Evolutionary conservation across 2,797 vertebrate genomes (phyloP), one percentile per base, ranked within the genome.

Genomic region (Mycteria americana): DNA sequence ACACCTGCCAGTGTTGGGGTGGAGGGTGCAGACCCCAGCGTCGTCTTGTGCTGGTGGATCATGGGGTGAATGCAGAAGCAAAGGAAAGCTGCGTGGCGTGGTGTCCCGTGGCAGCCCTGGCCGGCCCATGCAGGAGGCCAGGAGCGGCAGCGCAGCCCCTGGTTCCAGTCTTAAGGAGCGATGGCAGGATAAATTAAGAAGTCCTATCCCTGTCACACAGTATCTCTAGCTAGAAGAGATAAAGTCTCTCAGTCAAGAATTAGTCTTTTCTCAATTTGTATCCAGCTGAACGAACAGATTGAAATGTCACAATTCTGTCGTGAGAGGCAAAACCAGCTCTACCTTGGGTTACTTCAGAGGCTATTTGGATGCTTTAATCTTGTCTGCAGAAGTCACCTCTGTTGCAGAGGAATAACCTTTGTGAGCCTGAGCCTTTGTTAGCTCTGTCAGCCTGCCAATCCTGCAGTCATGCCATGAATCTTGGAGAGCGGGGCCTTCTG

Each of bases 401-500:
- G 2, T 31, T 43, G 45, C 1, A 1, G 54, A 60, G 53, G 46
- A 24, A 3, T 67, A 39, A 53, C 30, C n/a, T 31, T 48, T 51
- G 46, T 60, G 64, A 60, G 54, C 33, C 73, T 53, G 39, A 41
- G 23, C 39, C 23, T 23, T 31, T 63, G 64, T 77, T 60, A 68
- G 37, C 15, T 35, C 45, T 68, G 63, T 35, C 83, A 68, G 53
- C 62, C 53, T 59, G 63, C 18, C 18, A 8, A 8, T 60, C 63
- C 37, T 2, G 2, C 5, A 1, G 37, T 53, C 46, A 19, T 0
- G 1, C 54, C 2, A 1, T 13, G 30, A 8, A 6, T 46, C 59
- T n/a, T 18, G 60, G 73, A 64, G 73, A 60, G 46, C 3, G 2
- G 33, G 21, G 11, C 33, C 33, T 37, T 50, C 51, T 28, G 53